Evolutionary conservation across 2,888 invertebrate species (phyloP).

Genomic region (Orthosia cruda): DNA sequence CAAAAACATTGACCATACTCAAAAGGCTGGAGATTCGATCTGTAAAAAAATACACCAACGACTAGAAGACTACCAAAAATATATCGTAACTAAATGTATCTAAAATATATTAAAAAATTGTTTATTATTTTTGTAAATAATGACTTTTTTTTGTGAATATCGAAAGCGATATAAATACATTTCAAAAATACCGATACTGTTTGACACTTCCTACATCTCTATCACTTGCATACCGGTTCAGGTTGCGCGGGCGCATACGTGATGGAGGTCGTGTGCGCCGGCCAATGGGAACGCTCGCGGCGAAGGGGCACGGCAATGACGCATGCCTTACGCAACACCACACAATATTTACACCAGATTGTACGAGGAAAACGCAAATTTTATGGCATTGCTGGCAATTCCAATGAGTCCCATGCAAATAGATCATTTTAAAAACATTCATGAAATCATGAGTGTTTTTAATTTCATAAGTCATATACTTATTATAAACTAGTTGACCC

Average conservation of each 20-base stretch:
- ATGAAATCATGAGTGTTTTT: background rate
- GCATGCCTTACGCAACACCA: slow-evolving; percentile 80
- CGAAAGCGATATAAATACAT: background rate
- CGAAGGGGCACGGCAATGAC: slow-evolving; percentile 84
- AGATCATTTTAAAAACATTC: background rate
- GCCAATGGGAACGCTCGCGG: slow-evolving; percentile 77
- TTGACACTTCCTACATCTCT: background rate
- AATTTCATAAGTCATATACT: no score
- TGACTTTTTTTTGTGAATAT: background rate
- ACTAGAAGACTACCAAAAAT: no score
- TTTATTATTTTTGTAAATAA: no score
- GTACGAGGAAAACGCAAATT: slow-evolving; percentile 26
- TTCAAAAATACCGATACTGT: background rate
- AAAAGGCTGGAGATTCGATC: no score
- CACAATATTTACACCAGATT: slow-evolving; percentile 59
- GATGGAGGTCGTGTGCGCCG: slow-evolving; percentile 73
- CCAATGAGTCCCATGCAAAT: background rate
- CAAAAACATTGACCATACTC: no score
- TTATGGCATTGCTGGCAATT: slow-evolving; percentile 15
- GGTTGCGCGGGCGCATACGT: slow-evolving; percentile 63
- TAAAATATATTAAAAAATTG: no score
- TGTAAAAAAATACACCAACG: no score
- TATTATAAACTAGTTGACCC: no score
- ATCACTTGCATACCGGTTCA: slow-evolving; percentile 42
- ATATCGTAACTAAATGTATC: no score